phyloP scores from a whole-genome alignment of 2,888 invertebrate genomes.

The Alloscopus bannaensis region DNA sequence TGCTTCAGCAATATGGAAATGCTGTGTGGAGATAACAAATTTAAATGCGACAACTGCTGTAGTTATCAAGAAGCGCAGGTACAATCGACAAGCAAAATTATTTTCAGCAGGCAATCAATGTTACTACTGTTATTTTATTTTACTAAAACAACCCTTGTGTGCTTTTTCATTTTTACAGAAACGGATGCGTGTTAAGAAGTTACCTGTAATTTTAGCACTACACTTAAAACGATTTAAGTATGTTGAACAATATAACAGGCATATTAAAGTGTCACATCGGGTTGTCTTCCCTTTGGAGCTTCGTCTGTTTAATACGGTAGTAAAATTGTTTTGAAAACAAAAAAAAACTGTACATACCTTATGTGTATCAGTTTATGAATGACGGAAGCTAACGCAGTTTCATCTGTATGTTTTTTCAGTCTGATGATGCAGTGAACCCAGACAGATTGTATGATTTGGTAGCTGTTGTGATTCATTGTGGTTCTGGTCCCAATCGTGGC shows the following conservation, averaged over 20 bases:
- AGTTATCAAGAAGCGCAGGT: constrained; percentile 99
- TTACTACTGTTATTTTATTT: too few relatives aligned
- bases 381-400: too few relatives aligned
- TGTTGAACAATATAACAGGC: constrained; percentile 98
- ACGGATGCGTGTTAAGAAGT: constrained; percentile 98
- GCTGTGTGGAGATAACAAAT: constrained; percentile 98
- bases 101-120: too few relatives aligned
- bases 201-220: constrained; percentile 97
- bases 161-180: constrained; percentile 78
- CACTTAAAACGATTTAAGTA: constrained; percentile 98
- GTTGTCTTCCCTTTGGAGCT: constrained; percentile 99
- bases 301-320: constrained; percentile 96
- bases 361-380: too few relatives aligned
- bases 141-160: neutral
- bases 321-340: constrained; percentile 75
- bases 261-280: constrained; percentile 98
- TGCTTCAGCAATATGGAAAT: constrained; percentile 99
- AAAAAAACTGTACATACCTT: too few relatives aligned
- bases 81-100: constrained; percentile 46
- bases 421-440: constrained; percentile 98
- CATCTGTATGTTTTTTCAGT: constrained; percentile 79
- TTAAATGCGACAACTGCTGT: constrained; percentile 99
- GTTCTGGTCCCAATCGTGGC: constrained; percentile 98
- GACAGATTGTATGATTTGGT: constrained; percentile 98
- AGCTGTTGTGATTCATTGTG: constrained; percentile 99